Base-by-base conservation (phyloP, 2,113 vertebrate genomes). In the Alaudala cheleensis region DNA sequence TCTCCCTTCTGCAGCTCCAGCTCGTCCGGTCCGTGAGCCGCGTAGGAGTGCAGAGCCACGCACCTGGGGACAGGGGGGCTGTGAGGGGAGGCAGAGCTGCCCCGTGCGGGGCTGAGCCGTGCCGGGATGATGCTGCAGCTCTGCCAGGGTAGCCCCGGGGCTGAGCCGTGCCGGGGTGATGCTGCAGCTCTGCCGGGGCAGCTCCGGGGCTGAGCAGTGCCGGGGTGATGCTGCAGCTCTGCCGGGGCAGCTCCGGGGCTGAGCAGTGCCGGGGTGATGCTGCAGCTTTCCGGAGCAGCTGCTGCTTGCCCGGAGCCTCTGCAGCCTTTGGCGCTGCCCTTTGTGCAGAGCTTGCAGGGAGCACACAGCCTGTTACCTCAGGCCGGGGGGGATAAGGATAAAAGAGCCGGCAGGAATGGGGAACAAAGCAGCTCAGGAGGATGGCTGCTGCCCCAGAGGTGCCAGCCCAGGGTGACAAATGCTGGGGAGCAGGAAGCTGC, bases 1-100 rank as follows among this genome's bases (percentile, higher is more conserved):
- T 99, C 99, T 88, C 99, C 99, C 95, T 98, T 99, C 92, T 98
- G 98, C 91, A 99, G 97, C 95, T 99, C 99, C 96, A 99, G 98
- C 97, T 99, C 99, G 2, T 99, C 98, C 0, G 98, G 97, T 10
- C 98, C 98, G 0, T 98, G 98, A 6, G 99, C 98, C 37, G 91
- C 76, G 71, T 99, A 99, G 79, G 99, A 97, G 78, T 99, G 99
- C 42, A 99, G 97, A 90, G 98, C 98, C 33, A 99, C 98, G 49
- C 98, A 99, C 98, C 99, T 99, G 97, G 39, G 85, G 88, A 81
- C 72, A 93, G 5, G 81, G 5, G 81, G 9, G 15, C 7, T 4
- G 3, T 42, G 26, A 83, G n/a, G 24, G 33, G 1, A 25, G 42
- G 19, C 14, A 25, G 28, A 6, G 2, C 40, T 26, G 67, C 31